Percentiles rank a stretch among this genome's conserved stretches.
Evolutionary conservation across 2,888 invertebrate genomes (phyloP).

Genomic region (Acrobasis suavella): DNA sequence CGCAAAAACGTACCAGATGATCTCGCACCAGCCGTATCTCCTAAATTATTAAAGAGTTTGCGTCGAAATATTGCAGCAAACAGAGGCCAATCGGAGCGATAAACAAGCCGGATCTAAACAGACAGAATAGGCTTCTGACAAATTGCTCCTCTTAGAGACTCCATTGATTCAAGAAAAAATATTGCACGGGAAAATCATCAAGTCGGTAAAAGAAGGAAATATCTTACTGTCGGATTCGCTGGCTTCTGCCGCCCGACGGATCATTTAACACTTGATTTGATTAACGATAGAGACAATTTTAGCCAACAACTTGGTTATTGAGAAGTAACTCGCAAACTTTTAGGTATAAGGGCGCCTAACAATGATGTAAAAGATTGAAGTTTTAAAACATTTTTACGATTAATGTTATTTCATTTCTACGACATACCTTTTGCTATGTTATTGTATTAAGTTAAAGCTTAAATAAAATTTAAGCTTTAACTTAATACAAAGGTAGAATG

Average conservation of each 20-base stretch:
- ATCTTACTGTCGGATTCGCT: conserved; percentile 54
- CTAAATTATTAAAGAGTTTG: conserved; percentile 24
- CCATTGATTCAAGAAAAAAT: conserved; percentile 70
- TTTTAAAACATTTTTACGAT: neutral
- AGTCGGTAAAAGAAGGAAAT: conserved; percentile 49
- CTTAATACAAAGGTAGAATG: too few species aligned
- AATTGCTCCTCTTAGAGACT: conserved; percentile 67
- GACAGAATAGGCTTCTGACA: conserved; percentile 65
- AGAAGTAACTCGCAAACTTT: conserved; percentile 16
- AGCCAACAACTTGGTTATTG: conserved; percentile 35
- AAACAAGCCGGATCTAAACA: conserved; percentile 53
- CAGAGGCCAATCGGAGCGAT: conserved; percentile 44
- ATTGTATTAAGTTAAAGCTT: too few species aligned
- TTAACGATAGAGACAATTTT: conserved; percentile 54
- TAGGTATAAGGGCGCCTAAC: conserved; percentile 4
- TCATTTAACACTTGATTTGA: conserved; percentile 71
- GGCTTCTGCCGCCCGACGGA: conserved; percentile 46
- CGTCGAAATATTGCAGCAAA: conserved; percentile 29
- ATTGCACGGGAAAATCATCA: conserved; percentile 61
- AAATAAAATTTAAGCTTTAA: too few species aligned
- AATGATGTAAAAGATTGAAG: neutral
- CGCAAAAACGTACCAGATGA: conserved; percentile 13
- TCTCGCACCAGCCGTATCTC: conserved; percentile 12
- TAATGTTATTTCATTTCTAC: neutral
- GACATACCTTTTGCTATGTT: too few species aligned